Evolutionary conservation across 2,113 vertebrate species (phyloP).

Genomic region (Phaethornis superciliosus): DNA sequence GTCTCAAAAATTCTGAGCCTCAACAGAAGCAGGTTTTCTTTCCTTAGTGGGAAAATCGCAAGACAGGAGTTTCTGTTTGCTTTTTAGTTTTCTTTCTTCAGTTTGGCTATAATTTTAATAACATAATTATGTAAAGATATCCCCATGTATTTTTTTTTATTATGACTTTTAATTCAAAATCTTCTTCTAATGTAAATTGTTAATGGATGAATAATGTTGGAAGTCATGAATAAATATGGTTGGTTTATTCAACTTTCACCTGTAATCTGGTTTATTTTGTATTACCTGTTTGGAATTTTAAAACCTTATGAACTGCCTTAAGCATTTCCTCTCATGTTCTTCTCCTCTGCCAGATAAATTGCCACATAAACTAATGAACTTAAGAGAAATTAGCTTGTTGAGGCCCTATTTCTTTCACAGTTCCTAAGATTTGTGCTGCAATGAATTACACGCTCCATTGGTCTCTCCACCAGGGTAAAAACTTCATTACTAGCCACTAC

Average conservation of each 20-base stretch:
- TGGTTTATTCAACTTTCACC: neutral
- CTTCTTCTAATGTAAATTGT: neutral
- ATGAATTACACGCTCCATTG: neutral
- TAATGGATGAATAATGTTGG: neutral
- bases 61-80: neutral
- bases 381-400: neutral
- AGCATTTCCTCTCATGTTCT: neutral
- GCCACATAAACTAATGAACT: neutral
- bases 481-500: neutral
- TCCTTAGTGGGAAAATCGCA: neutral
- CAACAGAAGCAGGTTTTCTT: neutral
- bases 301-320: neutral
- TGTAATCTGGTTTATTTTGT: neutral
- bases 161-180: neutral
- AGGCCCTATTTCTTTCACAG: neutral
- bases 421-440: neutral
- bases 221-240: neutral
- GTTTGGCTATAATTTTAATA: neutral
- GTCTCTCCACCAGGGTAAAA: neutral
- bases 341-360: neutral
- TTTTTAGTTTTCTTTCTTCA: neutral
- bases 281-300: neutral
- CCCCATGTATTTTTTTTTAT: neutral
- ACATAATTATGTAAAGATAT: neutral
- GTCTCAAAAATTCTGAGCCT: neutral